Base-by-base conservation (phyloP, 2,797 vertebrate genomes). In the Centropyge bicolor region DNA sequence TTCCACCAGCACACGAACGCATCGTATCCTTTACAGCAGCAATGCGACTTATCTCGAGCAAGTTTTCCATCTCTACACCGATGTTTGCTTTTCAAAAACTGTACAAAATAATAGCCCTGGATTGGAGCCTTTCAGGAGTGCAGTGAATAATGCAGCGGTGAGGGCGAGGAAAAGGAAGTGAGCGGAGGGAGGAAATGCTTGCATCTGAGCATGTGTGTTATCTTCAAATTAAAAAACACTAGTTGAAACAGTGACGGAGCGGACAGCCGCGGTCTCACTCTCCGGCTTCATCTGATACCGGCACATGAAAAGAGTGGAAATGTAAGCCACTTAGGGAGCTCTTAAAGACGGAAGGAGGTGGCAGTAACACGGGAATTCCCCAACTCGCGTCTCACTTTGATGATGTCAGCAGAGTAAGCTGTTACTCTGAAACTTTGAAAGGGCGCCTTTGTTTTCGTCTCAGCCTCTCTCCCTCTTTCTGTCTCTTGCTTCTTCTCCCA, bases 371-470 rank as follows among this genome's bases (percentile, higher is more conserved):
- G 74, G 92, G 91, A 89, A 90, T 86, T 87, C 88, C 93, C 85
- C 71, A 17, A 63, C 78, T 87, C 24, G 59, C 17, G 86, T 93
- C 90, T 84, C 89, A 89, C 88, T 90, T 93, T 92, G 90, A 94
- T 92, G 92, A 94, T 92, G 92, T 93, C 92, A 93, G 79, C 83
- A 74, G 70, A 68, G 82, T 73, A 71, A 82, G 85, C 88, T 81
- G 60, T 68, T 78, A 55, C 75, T 84, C 81, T 52, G 70, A 41
- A 70, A 64, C 76, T 81, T 80, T 93, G 83, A 93, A 93, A 92
- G 86, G 87, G 55, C 3, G 24, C 63, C 87, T 88, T 93, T 93
- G 89, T 92, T 83, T 86, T 49, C 51, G 9, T 61, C 61, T 45
- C 43, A 38, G 49, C 20, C 46, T 49, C 48, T 76, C 82, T 74